Conservation (phyloP, 2,888 invertebrate genomes). For the Drosophila lacicola region DNA sequence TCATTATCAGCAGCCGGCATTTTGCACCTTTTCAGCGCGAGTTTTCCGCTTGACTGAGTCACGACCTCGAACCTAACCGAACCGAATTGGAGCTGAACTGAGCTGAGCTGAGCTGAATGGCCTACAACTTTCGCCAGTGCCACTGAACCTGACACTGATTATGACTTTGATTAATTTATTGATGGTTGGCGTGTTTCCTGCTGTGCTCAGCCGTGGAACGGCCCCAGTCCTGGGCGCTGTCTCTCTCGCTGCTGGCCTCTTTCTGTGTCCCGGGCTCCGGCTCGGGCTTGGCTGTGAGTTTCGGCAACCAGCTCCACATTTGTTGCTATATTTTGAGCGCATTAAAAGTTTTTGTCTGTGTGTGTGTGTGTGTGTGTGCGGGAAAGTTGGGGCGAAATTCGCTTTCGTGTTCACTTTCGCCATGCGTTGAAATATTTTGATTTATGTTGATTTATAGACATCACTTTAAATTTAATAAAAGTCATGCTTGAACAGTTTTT, state of each 20-base stretch:
- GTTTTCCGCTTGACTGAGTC: conserved; percentile 60
- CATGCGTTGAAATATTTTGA: conserved; percentile 65
- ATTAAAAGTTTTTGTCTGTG: conserved; percentile 62
- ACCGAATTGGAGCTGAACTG: conserved; percentile 8
- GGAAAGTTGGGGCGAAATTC: conserved; percentile 20
- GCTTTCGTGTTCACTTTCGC: conserved; percentile 50
- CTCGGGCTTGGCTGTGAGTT: conserved; percentile 3
- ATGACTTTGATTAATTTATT: conserved; percentile 84
- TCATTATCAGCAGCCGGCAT: conserved; percentile 70
- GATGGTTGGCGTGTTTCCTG: conserved; percentile 82
- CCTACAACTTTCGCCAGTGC: conserved; percentile 62
- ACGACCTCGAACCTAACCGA: conserved; percentile 7
- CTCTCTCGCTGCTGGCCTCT: background rate
- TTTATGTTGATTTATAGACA: conserved; percentile 80
- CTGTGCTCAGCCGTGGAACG: conserved; percentile 43
- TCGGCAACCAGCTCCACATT: conserved; percentile 6
- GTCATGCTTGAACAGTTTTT: conserved; percentile 60
- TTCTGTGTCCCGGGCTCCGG: conserved; percentile 4
- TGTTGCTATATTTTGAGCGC: conserved; percentile 46
- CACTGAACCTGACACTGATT: conserved; percentile 81
- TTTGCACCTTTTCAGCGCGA: conserved; percentile 70
- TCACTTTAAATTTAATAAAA: conserved; percentile 79
- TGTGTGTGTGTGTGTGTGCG: background rate
- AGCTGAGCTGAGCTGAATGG: conserved; percentile 31
- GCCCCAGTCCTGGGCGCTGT: background rate